Evolutionary conservation across 2,797 vertebrate species (phyloP), one percentile per base, ranked within the genome.

Genomic region (Rhadinocentrus ornatus): DNA sequence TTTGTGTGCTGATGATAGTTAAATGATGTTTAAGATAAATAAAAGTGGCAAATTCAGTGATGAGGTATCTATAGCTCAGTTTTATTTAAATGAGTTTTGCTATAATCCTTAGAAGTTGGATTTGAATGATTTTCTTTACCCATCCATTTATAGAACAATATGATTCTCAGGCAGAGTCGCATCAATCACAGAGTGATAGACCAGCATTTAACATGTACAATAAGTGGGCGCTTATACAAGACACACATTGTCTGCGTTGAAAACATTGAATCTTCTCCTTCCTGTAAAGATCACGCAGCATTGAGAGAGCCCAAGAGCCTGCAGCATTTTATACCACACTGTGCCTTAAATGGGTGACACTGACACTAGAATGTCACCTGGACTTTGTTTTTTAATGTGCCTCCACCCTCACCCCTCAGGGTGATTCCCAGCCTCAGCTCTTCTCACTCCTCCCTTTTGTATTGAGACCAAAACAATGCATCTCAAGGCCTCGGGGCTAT

Each of bases 351-450:
- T 84, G 77, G 87, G 83, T 52, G 89, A 91, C 91, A 91, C 86
- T 71, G 88, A 92, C 89, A 87, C 91, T 91, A 70, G 66, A 82
- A 88, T 92, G 91, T 93, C 93, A 93, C 92, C 84, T 81, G 87
- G 85, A 93, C 92, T 93, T 94, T 94, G 93, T 94, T 87, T 79
- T 76, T 56, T 77, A 75, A 81, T 59, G 78, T 88, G 85, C 83
- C 87, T 70, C 80, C 85, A 81, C 91, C 82, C 76, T 66, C 39
- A 27, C 63, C 71, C 86, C 90, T 86, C 16, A 27, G 86, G 92
- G 84, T 86, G 76, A 86, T 91, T 92, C 91, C 90, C 92, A 92
- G 79, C 84, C 82, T 91, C 75, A 13, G 48, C 84, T 75, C 69
- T 29, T 80, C 69, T 89, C 89, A 84, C 78, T 82, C 88, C 86